Conservation (phyloP, 1,140 invertebrate genomes). For the Homarus americanus region DNA sequence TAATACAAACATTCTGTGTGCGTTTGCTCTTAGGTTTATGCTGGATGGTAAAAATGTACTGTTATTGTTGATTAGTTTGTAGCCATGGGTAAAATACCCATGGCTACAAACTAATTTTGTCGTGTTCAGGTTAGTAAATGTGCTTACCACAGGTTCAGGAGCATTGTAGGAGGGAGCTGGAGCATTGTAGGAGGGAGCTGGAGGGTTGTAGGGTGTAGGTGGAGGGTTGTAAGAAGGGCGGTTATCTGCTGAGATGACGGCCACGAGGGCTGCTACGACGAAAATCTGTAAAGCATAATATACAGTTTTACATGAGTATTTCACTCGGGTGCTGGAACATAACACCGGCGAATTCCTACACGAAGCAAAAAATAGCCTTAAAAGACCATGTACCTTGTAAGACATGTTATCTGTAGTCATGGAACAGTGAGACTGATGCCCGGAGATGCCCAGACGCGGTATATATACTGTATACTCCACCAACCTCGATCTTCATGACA, state of each 20-base stretch:
- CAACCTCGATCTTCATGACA: neutral
- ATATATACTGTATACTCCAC: neutral
- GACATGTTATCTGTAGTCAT: neutral
- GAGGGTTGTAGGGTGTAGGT: neutral
- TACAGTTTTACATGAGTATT: no score
- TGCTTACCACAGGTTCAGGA: neutral
- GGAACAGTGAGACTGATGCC: neutral
- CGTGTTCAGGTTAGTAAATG: neutral
- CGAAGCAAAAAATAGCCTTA: no score
- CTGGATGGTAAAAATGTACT: neutral
- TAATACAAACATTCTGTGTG: no score
- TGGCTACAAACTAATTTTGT: neutral
- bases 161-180: conserved; percentile 10
- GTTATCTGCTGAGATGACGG: neutral
- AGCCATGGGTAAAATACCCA: no score
- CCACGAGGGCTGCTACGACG: neutral
- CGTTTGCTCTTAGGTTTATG: neutral
- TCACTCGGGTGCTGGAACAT: no score
- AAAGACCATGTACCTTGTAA: neutral
- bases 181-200: neutral
- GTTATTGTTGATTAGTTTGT: no score
- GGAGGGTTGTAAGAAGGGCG: neutral
- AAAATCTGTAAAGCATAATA: neutral
- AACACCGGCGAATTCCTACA: no score
- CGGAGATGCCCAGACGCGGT: neutral